Percentiles rank a stretch among this genome's conserved stretches.
phyloP scores from a whole-genome alignment of 2,113 vertebrate genomes.

The Euleptes europaea region DNA sequence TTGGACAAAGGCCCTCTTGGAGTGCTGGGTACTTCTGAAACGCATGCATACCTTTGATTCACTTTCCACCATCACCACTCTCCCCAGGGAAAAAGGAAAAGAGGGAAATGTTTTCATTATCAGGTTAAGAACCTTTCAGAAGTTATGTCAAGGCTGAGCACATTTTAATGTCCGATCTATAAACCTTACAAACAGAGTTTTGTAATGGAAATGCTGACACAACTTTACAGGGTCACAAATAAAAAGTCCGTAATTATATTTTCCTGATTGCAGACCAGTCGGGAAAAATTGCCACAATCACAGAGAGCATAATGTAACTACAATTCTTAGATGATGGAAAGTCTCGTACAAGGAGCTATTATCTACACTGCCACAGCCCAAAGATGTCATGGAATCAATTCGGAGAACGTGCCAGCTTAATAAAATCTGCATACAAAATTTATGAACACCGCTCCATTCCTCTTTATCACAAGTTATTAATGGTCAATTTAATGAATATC shows the following conservation, averaged over 20 bases:
- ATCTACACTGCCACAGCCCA: constrained; percentile 75
- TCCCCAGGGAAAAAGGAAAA: constrained; percentile 5
- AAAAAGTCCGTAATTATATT: constrained; percentile 53
- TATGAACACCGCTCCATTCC: constrained; percentile 82
- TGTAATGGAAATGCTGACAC: constrained; percentile 54
- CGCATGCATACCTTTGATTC: background rate
- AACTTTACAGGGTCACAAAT: constrained; percentile 44
- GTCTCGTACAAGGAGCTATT: constrained; percentile 72
- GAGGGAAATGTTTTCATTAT: constrained; percentile 25
- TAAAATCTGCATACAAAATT: constrained; percentile 85
- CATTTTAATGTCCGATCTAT: background rate
- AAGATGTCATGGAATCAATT: constrained; percentile 81
- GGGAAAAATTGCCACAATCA: constrained; percentile 47
- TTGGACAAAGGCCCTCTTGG: background rate
- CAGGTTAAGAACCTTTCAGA: constrained; percentile 9
- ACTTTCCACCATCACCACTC: background rate
- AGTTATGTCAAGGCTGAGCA: background rate
- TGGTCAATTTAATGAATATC: constrained; percentile 87
- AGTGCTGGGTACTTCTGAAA: background rate
- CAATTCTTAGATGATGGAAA: constrained; percentile 71
- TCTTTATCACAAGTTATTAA: constrained; percentile 84
- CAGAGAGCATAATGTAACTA: constrained; percentile 64
- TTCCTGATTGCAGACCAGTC: constrained; percentile 46
- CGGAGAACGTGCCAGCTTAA: constrained; percentile 80
- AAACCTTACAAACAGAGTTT: constrained; percentile 23